Evolutionary conservation across 2,797 vertebrate genomes (phyloP), one percentile per base, ranked within the genome.

Genomic region (Ataeniobius toweri): DNA sequence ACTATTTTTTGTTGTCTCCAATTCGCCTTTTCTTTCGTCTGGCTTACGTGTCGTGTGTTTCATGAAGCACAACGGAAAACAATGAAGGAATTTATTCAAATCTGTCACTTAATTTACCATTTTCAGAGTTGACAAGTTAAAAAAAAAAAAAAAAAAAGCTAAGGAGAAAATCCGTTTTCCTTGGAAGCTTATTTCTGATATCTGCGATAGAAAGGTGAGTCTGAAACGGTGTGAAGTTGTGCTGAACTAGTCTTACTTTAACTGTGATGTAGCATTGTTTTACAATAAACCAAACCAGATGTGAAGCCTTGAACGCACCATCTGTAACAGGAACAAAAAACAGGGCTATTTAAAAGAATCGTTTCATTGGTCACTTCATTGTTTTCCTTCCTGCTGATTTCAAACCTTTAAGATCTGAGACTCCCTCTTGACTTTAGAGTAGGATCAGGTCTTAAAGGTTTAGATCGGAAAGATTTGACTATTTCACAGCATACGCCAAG

Each of bases 331-430:
- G 31, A 65, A 65, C 61, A 65, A 18, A 31, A 20, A 65, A 39
- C 61, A 18, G 61, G 61, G 18, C 18, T 5, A 53, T 7, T 46
- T 46, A 7, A 7, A 46, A 46, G 44, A 10, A 46, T 7, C 6
- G 20, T 53, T 20, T 20, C 22, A 18, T 18, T 53, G 18, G 51
- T 18, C 51, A 5, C 51, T 31, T 31, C 31, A 31, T 31, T 31
- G 12, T 14, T 50, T 50, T 50, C 48, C 55, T 24, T 44, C 22
- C 41, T 44, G 67, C 9, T n/a, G 20, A 39, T 41, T 59, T 24
- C 0, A 12, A 39, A 22, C 68, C 75, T 77, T 80, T 82, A 61
- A 82, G 74, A 69, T 79, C 80, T 61, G 59, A 16, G 26, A 78
- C 71, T 74, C 39, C 59, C 31, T 41, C 26, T 44, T 68, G 20